Percentiles rank a stretch among this genome's conserved stretches.
These are phyloP conservation scores for Macrostomum cliftonense DNA, from an alignment of 2,888 invertebrate species.

Conservation along the genomic window DNA sequence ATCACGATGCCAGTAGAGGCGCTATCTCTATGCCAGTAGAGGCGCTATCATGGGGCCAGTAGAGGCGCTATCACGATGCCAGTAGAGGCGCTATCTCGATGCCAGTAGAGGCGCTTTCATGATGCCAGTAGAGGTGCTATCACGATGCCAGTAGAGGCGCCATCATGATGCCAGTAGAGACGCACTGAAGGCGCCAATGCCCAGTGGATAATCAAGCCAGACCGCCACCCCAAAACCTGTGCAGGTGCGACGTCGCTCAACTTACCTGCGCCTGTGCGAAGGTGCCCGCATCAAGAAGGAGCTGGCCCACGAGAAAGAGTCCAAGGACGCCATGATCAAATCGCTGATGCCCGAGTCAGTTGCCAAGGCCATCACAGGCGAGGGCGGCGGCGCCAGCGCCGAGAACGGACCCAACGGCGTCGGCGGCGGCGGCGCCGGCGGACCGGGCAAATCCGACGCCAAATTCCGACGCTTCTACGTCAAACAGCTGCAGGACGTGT, in stretches of 20 bases:
- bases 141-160: too few species aligned
- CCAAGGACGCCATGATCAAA: conserved; percentile 37
- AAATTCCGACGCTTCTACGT: conserved; percentile 85
- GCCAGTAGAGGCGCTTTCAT: too few species aligned
- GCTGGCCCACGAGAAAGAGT: conserved; percentile 8
- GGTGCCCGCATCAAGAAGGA: conserved; percentile 7
- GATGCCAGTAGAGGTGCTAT: too few species aligned
- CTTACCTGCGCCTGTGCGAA: conserved; percentile 8
- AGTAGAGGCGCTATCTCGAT: too few species aligned
- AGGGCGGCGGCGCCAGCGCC: conserved; percentile 22
- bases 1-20: too few species aligned
- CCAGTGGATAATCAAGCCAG: too few species aligned
- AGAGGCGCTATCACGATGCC: too few species aligned
- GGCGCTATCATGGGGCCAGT: too few species aligned
- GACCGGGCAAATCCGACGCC: conserved; percentile 26
- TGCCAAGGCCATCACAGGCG: conserved; percentile 43
- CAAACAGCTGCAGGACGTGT: conserved; percentile 84
- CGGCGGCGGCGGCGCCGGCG: conserved; percentile 21
- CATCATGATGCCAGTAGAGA: too few species aligned
- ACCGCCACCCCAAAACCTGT: too few species aligned
- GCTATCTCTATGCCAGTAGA: too few species aligned
- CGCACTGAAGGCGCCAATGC: too few species aligned
- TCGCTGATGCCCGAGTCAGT: conserved; percentile 90
- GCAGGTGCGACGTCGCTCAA: conserved; percentile 10
- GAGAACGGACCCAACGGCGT: conserved; percentile 15